Base-by-base conservation (phyloP, 2,797 vertebrate genomes). In the Amblyraja radiata region DNA sequence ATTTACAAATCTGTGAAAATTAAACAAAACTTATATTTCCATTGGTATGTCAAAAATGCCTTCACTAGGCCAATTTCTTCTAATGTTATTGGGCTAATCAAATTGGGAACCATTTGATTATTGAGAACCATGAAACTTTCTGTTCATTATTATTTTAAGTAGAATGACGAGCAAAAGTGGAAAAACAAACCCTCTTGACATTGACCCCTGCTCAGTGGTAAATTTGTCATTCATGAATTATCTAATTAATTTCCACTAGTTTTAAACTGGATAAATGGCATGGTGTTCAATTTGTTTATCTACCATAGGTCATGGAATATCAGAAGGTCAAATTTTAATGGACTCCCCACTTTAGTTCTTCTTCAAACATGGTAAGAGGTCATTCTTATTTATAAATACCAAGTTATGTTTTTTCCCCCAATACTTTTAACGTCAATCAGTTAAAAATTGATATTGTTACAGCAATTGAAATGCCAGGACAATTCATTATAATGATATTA, bases 311-410 rank as follows among this genome's bases (percentile, higher is more conserved):
- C 36, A 46, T 68, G 58, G 54, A 21, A 61, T 54, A 84, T 84
- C 81, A 74, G 28, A 32, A 90, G 63, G 39, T 74, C 90, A 25
- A 13, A 91, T 54, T 91, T 91, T 74, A 91, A 91, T 71, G 71
- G 90, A 54, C 18, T 23, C 23, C 25, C 36, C n/a, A 36, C n/a
- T 90, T 68, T 90, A 23, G 68, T 21, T 54, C 32, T 74, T 14
- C 1, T 91, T 88, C 84, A 88, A 36, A 36, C 84, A 68, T 36
- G 84, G 84, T 68, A 63, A 36, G 68, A 88, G 32, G n/a, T 36
- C 63, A 88, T 88, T 68, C 25, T 92, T 76, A 76, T 76, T 74
- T 92, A 76, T 58, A 92, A n/a, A 76, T 54, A 92, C 4, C 90
- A 92, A 74, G 36, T n/a, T n/a, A 14, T 73, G 76, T n/a, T 11